Percentiles rank a stretch among this genome's conserved stretches.
Conservation (phyloP, 1,140 invertebrate species). For the Heliothis subflexa region DNA sequence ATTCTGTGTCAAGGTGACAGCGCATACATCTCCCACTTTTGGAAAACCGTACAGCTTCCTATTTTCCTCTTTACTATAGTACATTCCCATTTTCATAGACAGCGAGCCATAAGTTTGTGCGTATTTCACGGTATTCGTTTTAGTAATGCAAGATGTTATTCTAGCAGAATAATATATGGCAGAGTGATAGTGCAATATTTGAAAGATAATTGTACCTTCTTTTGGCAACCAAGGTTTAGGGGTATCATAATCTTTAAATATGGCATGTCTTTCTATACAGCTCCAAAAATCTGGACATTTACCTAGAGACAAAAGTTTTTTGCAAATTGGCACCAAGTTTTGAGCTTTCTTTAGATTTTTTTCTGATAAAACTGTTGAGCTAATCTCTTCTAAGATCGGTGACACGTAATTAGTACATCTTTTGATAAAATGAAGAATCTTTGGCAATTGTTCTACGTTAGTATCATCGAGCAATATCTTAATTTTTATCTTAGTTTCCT, state of each 20-base stretch:
- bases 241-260: constrained; percentile 68
- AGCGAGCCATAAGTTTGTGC: constrained; percentile 69
- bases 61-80: constrained; percentile 72
- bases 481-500: constrained; percentile 66
- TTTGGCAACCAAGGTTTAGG: constrained; percentile 74
- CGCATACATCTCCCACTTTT: constrained; percentile 77
- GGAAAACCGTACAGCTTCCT: constrained; percentile 69
- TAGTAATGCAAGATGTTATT: constrained; percentile 63
- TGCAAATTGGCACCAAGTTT: constrained; percentile 72
- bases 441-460: constrained; percentile 77
- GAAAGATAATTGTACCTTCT: constrained; percentile 73
- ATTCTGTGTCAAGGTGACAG: constrained; percentile 67
- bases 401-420: constrained; percentile 72
- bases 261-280: constrained; percentile 71
- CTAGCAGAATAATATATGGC: constrained; percentile 71
- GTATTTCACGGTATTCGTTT: constrained; percentile 63
- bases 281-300: constrained; percentile 74
- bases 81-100: constrained; percentile 75
- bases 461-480: constrained; percentile 75
- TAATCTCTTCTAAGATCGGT: constrained; percentile 61
- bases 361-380: constrained; percentile 60
- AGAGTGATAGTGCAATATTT: constrained; percentile 74
- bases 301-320: constrained; percentile 70
- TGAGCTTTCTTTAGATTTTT: constrained; percentile 73
- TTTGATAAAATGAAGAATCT: constrained; percentile 79